Conservation (phyloP, 2,888 invertebrate genomes). For the Halocaridina rubra region DNA sequence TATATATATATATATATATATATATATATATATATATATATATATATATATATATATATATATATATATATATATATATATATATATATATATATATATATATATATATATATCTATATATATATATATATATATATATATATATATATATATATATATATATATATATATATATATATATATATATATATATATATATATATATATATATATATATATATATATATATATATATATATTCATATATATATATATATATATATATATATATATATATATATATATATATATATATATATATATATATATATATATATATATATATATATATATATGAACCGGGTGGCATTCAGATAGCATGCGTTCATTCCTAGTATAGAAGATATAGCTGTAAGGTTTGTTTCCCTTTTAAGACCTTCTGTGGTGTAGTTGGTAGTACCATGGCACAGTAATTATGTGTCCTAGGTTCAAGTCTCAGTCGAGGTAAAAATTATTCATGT, state of each 20-base stretch:
- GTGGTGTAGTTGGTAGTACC: no score
- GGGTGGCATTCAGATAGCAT: background rate
- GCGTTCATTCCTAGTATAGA: background rate
- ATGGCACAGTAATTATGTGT: no score
- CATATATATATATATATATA: background rate
- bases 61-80: background rate
- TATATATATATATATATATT: background rate
- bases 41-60: background rate
- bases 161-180: background rate
- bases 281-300: background rate
- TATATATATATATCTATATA: background rate
- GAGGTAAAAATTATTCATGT: no score
- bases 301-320: background rate
- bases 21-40: background rate
- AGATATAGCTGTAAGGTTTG: no score
- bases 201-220: background rate
- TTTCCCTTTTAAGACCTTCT: no score
- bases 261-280: background rate
- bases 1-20: background rate
- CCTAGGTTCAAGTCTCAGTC: no score
- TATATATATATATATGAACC: background rate
- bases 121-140: background rate
- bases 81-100: background rate
- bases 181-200: background rate
- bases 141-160: background rate